Percentiles rank a stretch among this genome's conserved stretches.
Evolutionary conservation across 2,797 vertebrate genomes (phyloP).

Genomic region (Oreochromis mossambicus): DNA sequence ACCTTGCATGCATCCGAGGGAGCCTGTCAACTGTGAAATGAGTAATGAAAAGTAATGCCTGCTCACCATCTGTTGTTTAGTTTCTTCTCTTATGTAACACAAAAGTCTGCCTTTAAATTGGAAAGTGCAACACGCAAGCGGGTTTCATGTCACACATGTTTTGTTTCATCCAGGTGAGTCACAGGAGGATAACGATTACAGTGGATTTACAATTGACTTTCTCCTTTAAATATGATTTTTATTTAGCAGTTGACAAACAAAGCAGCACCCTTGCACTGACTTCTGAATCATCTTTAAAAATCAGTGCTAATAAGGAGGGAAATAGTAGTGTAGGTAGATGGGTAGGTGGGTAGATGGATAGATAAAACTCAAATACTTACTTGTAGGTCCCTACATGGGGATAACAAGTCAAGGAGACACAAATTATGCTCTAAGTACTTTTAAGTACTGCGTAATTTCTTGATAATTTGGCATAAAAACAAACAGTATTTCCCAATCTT

Average conservation of each 20-base stretch:
- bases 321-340: neutral
- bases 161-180: neutral
- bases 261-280: neutral
- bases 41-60: constrained; percentile 54
- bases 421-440: neutral
- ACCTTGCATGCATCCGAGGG: constrained; percentile 45
- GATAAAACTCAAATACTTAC: accelerated
- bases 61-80: constrained; percentile 36
- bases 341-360: too few species aligned
- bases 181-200: neutral
- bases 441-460: neutral
- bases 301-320: neutral
- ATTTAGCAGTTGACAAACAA: neutral
- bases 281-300: neutral
- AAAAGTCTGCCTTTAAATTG: neutral
- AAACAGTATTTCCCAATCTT: neutral
- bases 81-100: constrained; percentile 20
- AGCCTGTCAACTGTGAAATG: constrained; percentile 35
- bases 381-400: neutral
- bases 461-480: neutral
- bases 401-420: neutral
- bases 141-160: neutral
- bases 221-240: neutral
- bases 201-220: neutral
- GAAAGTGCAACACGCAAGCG: neutral